These are phyloP conservation scores for Sarcophaga subvicina DNA, from an alignment of 2,888 invertebrate species.

Conservation along the genomic window DNA sequence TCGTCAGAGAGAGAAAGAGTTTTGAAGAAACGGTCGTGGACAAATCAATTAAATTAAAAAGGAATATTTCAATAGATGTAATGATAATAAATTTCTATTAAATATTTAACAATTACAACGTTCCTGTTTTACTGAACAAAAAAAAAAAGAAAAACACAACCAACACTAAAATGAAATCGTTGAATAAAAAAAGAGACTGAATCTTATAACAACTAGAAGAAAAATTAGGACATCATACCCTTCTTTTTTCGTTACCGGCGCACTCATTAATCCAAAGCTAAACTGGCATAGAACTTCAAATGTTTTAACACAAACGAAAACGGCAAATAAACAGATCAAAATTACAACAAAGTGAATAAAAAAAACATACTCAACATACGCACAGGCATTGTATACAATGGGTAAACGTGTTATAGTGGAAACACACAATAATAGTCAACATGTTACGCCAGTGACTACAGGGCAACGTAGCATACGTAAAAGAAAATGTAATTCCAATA, in stretches of 20 bases:
- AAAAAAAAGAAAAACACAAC: slow-evolving; percentile 28
- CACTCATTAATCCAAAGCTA: too few species aligned
- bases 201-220: too few species aligned
- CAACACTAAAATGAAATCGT: neutral
- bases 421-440: slow-evolving; percentile 51
- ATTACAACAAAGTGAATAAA: neutral
- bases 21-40: neutral
- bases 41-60: slow-evolving; percentile 5
- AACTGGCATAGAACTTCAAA: neutral
- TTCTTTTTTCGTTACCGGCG: too few species aligned
- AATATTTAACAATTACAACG: slow-evolving; percentile 48
- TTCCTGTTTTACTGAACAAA: slow-evolving; percentile 57
- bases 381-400: slow-evolving; percentile 70
- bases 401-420: slow-evolving; percentile 76
- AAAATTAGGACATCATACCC: too few species aligned
- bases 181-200: slow-evolving; percentile 54
- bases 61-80: slow-evolving; percentile 16
- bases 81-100: slow-evolving; percentile 29
- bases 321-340: neutral
- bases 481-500: slow-evolving; percentile 74
- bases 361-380: neutral
- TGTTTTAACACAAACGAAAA: neutral
- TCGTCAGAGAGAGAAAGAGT: too few species aligned
- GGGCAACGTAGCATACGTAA: slow-evolving; percentile 76
- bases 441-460: slow-evolving; percentile 67